Base-by-base conservation (phyloP, 2,113 vertebrate species). In the Zingel zingel region DNA sequence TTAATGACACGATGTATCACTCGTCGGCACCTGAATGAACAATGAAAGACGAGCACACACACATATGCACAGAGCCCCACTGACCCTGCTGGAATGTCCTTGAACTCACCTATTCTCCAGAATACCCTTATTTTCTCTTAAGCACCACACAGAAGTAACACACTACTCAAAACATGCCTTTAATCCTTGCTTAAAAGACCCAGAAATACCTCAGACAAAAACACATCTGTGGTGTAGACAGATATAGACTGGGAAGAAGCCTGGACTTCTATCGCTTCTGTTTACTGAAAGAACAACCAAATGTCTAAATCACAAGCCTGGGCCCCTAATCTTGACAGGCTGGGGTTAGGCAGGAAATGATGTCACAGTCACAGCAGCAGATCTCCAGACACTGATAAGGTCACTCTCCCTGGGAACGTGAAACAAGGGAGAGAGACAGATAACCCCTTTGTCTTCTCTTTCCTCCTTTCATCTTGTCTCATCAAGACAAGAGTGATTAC, bases 371-470 rank as follows among this genome's bases (percentile, higher is more conserved):
- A 59, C 73, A 78, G 85, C 79, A 85, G 83, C 62, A 91, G 92
- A 95, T 95, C 80, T 83, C 75, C 78, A 93, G 88, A 94, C 82
- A 8, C 61, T 72, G 93, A 95, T 94, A 94, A 92, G 70, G 85
- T 51, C 10, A 21, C 75, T 66, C n/a, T 68, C 43, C 58, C 85
- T 92, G 85, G 85, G 88, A 92, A 84, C 68, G 67, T 19, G 36
- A 73, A 86, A 74, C 39, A 62, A 75, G 82, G 21, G 64, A 62
- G 74, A 89, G 79, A 90, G 79, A 92, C 87, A 90, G 89, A 89
- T 72, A 77, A 62, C 47, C 56, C 39, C 63, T 82, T 85, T 89
- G 85, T 90, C 77, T 84, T 80, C 69, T 54, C n/a, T 15, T 70
- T 48, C 63, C 62, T 14, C 8, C 73, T 88, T 87, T 87, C 82